Percentiles rank a stretch among this genome's conserved stretches.
These are phyloP conservation scores for Cheilosia vulpina DNA, from an alignment of 2,888 invertebrate genomes.

Conservation along the genomic window DNA sequence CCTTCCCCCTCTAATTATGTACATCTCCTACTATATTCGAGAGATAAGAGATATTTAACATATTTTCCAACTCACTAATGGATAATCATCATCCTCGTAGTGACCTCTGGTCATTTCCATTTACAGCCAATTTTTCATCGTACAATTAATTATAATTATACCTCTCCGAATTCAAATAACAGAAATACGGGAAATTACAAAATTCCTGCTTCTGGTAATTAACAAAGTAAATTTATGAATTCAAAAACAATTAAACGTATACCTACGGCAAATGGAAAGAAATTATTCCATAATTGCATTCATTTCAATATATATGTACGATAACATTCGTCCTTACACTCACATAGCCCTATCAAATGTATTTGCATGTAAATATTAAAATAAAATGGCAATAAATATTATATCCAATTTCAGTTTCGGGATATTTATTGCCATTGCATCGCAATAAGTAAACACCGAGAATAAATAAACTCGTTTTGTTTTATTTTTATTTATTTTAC, in stretches of 20 bases:
- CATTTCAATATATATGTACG: not conserved
- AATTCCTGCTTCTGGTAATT: slow-evolving; percentile 33
- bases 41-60: slow-evolving; percentile 41
- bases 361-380: not conserved
- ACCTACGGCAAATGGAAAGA: slow-evolving; percentile 1
- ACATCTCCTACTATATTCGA: not conserved
- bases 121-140: slow-evolving; percentile 25
- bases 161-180: slow-evolving; percentile 7
- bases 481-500: slow-evolving; percentile 16
- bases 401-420: slow-evolving; percentile 4
- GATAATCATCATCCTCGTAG: slow-evolving; percentile 25
- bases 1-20: not conserved
- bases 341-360: not conserved
- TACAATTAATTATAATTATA: slow-evolving; percentile 44
- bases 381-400: slow-evolving; percentile 23
- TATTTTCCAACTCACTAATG: slow-evolving; percentile 38
- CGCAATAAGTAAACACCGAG: slow-evolving; percentile 4
- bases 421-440: slow-evolving; percentile 22
- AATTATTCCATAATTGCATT: slow-evolving; percentile 30
- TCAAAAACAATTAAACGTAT: slow-evolving; percentile 1
- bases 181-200: not conserved
- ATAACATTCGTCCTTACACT: not conserved
- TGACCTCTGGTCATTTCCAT: slow-evolving; percentile 22
- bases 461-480: not conserved
- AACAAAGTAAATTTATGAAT: slow-evolving; percentile 56